Percentiles rank a stretch among this genome's conserved stretches.
phyloP scores from a whole-genome alignment of 2,888 invertebrate genomes.

The Neoascia interrupta region DNA sequence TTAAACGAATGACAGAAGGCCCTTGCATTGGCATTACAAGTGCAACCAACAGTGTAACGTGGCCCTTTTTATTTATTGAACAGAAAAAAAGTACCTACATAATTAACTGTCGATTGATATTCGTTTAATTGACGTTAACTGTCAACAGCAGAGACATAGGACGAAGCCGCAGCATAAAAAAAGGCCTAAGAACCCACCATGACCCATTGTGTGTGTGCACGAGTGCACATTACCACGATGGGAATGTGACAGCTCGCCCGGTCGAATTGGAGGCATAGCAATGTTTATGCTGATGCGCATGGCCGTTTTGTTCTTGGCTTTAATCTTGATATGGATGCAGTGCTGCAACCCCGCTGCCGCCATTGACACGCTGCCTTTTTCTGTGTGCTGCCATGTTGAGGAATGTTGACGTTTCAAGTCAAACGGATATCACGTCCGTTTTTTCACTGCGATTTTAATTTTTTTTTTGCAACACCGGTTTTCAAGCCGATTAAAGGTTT shows the following conservation, averaged over 20 bases:
- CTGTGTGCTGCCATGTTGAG: conserved; percentile 30
- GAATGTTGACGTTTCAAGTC: conserved; percentile 61
- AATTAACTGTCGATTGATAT: conserved; percentile 66
- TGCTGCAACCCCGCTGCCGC: not conserved
- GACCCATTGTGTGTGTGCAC: conserved; percentile 10
- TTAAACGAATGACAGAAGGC: too few species aligned
- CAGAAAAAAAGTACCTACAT: conserved; percentile 26
- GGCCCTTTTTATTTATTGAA: too few species aligned
- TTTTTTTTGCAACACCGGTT: conserved; percentile 2
- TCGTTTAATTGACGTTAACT: conserved; percentile 68
- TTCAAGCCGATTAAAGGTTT: not conserved
- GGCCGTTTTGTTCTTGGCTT: conserved; percentile 28
- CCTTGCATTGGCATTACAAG: too few species aligned
- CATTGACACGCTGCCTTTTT: conserved; percentile 41
- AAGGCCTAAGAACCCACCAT: conserved; percentile 19
- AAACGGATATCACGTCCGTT: conserved; percentile 56
- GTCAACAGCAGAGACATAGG: conserved; percentile 49
- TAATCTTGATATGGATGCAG: conserved; percentile 51
- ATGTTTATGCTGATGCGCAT: conserved; percentile 51
- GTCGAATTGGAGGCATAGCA: conserved; percentile 24
- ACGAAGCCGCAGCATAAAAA: conserved; percentile 28
- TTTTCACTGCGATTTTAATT: not conserved
- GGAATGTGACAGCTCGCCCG: conserved; percentile 39
- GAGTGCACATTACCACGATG: conserved; percentile 31
- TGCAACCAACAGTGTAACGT: too few species aligned